Base-by-base conservation (phyloP, 2,888 invertebrate genomes). In the Hecatera dysodea region DNA sequence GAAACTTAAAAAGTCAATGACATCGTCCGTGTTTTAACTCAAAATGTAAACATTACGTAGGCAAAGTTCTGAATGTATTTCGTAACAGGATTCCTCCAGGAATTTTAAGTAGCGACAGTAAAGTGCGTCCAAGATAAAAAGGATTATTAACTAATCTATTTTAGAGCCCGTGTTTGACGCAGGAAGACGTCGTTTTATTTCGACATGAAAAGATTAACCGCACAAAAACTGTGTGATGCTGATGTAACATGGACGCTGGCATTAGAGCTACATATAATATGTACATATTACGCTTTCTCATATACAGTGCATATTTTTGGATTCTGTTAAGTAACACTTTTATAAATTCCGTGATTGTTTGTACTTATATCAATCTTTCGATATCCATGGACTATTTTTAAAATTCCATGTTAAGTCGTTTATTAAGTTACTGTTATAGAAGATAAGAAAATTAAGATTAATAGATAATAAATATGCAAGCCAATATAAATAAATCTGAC, bases 1-100 rank as follows among this genome's bases (percentile, higher is more conserved):
- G 66, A 75, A 81, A 80, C 79, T 79, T 83, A 72, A 79, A 82
- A 82, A 88, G 89, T 90, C 87, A 89, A 86, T 83, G 88, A 89
- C 89, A 85, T 84, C 70, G 75, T 76, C 67, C 79, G 78, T 77
- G 79, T 85, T 77, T 84, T 84, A 87, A 86, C 82, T 86, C 73
- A 71, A 81, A 86, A 83, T 81, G 85, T 88, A 89, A 90, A 90
- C 86, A 87, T 83, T 75, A 81, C 68, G 66, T 80, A 82, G 70
- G 61, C 68, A 75, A 72, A 75, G 72, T 72, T 72, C 67, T 72
- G 72, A 81, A 84, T 78, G 81, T 69, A 85, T 90, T 87, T 78
- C 82, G 86, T 87, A 89, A 89, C 76, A 75, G 71, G 83, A 77
- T 83, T 83, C 80, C 80, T 82, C 80, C 66, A 71, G 74, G 82